Conservation (phyloP, 1,140 invertebrate genomes). For the Panagrolaimus sp. region DNA sequence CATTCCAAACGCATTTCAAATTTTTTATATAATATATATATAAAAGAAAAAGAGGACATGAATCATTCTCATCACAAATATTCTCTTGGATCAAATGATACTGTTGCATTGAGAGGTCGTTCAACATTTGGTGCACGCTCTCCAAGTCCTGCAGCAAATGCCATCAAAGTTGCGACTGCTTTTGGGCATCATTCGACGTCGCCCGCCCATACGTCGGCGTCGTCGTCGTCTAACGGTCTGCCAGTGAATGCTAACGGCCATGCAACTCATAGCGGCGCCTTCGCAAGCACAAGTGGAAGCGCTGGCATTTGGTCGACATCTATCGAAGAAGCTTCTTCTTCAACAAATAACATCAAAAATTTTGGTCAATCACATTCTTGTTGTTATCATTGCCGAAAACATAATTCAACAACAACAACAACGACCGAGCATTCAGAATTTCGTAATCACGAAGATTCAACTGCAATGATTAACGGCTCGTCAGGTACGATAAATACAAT, state of each 20-base stretch:
- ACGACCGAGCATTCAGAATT: neutral
- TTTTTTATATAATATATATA: no score
- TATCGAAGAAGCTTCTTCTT: neutral
- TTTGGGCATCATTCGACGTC: neutral
- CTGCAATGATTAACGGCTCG: slow-evolving; percentile 3
- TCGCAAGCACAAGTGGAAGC: slow-evolving; percentile 13
- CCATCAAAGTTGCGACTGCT: neutral
- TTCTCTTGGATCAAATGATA: slow-evolving; percentile 16
- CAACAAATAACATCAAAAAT: slow-evolving; percentile 4
- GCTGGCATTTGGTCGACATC: slow-evolving; percentile 14
- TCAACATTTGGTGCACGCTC: slow-evolving; percentile 7
- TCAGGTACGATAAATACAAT: neutral
- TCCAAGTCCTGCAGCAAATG: slow-evolving; percentile 7
- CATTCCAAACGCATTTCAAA: no score
- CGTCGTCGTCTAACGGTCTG: neutral
- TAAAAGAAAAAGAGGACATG: no score
- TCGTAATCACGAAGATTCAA: no score
- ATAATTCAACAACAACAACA: neutral
- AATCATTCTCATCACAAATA: slow-evolving; percentile 9
- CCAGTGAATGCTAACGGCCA: slow-evolving; percentile 6
- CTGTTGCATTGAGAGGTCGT: neutral
- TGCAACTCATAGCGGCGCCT: neutral
- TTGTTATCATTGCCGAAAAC: neutral
- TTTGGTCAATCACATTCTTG: neutral
- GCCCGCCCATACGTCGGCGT: slow-evolving; percentile 12